Conservation (phyloP, 2,888 invertebrate species). For the Tinea trinotella region DNA sequence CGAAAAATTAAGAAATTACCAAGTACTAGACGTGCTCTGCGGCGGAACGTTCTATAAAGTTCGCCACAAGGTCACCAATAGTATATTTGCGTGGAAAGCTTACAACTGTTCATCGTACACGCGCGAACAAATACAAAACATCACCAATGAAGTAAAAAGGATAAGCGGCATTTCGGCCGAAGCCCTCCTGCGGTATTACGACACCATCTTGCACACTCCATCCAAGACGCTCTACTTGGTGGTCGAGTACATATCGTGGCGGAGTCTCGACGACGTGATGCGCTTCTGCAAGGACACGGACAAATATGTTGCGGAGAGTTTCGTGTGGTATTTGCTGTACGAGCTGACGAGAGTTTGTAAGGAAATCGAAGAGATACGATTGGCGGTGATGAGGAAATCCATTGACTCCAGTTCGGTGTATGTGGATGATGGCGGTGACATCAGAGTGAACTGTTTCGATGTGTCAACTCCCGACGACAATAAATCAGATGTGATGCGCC, state of each 20-base stretch:
- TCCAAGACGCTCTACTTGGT: slow-evolving; percentile 64
- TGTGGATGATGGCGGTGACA: slow-evolving; percentile 43
- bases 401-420: slow-evolving; percentile 35
- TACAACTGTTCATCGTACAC: slow-evolving; percentile 56
- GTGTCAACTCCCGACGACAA: slow-evolving; percentile 25
- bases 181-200: slow-evolving; percentile 47
- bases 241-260: slow-evolving; percentile 56
- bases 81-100: slow-evolving; percentile 66
- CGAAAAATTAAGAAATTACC: slow-evolving; percentile 61
- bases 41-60: slow-evolving; percentile 67
- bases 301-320: slow-evolving; percentile 47
- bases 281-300: slow-evolving; percentile 41
- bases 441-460: slow-evolving; percentile 56
- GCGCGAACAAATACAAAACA: slow-evolving; percentile 44
- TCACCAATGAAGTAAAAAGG: slow-evolving; percentile 52
- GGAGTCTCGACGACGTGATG: slow-evolving; percentile 46
- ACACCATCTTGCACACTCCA: slow-evolving; percentile 59
- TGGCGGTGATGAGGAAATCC: slow-evolving; percentile 38
- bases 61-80: slow-evolving; percentile 65
- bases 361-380: slow-evolving; percentile 36
- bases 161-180: slow-evolving; percentile 48
- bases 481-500: slow-evolving; percentile 35
- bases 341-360: slow-evolving; percentile 49
- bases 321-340: slow-evolving; percentile 55
- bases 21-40: slow-evolving; percentile 64